These are phyloP conservation scores for Andricus quercusramuli DNA, from an alignment of 2,888 invertebrate genomes.

Conservation along the genomic window DNA sequence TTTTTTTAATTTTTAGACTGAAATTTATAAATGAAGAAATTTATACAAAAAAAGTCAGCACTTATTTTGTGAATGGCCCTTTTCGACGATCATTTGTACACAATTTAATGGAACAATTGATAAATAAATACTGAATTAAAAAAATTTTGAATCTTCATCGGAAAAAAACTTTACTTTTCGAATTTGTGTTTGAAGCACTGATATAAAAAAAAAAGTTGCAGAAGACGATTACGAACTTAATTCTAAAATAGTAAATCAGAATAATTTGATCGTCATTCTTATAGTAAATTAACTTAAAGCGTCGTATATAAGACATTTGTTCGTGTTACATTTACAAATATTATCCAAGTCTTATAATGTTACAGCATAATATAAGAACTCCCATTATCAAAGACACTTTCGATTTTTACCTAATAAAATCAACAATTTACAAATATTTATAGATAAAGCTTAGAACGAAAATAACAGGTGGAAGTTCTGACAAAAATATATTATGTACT, in stretches of 20 bases:
- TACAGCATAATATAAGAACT: slow-evolving; percentile 27
- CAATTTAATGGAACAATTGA: no score
- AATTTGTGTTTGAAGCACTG: neutral
- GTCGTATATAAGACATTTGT: neutral
- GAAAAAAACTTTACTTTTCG: slow-evolving; percentile 9
- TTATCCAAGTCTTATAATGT: slow-evolving; percentile 24
- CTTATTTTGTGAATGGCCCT: no score
- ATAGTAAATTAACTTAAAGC: neutral
- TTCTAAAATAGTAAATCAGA: neutral
- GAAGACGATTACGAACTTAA: neutral
- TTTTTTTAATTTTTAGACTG: no score
- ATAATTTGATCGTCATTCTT: slow-evolving; percentile 8
- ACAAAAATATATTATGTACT: neutral
- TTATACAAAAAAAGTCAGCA: no score
- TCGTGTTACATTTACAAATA: slow-evolving; percentile 21
- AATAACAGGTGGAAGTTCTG: slow-evolving; percentile 30
- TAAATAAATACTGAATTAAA: no score
- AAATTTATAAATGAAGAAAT: no score
- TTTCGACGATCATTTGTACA: no score
- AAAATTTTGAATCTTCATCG: no score
- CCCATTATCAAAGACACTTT: slow-evolving; percentile 25
- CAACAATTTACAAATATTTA: slow-evolving; percentile 33
- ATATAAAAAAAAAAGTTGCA: neutral
- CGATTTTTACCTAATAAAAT: slow-evolving; percentile 24
- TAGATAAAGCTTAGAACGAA: slow-evolving; percentile 32